A percentile compares a stretch with the other conserved stretches of the same genome.
These are phyloP conservation scores for Eucidaris tribuloides DNA, from an alignment of 35 echinoderm and acorn worm genomes.

Conservation along the genomic window DNA sequence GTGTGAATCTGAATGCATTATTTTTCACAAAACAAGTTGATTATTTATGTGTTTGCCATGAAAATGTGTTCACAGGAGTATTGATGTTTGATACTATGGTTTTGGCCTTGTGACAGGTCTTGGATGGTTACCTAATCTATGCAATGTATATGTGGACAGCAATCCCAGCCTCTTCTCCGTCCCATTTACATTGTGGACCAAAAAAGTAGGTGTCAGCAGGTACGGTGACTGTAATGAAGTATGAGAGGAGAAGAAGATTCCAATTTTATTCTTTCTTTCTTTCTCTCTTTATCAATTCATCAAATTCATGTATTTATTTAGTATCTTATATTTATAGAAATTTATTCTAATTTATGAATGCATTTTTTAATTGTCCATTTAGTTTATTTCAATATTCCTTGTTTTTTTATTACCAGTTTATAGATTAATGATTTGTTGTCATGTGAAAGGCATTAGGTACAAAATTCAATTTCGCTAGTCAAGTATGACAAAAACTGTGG, in stretches of 20 bases:
- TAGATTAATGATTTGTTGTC: too few species aligned
- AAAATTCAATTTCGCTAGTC: too few species aligned
- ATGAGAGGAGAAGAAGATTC: background rate
- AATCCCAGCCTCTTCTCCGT: slow-evolving; percentile 34
- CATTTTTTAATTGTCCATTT: background rate
- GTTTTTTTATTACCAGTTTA: too few species aligned
- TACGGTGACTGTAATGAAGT: background rate
- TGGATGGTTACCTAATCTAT: slow-evolving; percentile 27
- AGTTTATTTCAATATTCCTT: too few species aligned
- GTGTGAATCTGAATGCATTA: background rate
- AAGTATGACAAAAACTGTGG: too few species aligned
- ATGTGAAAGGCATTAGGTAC: too few species aligned
- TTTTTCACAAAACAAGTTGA: background rate
- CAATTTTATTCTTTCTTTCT: background rate
- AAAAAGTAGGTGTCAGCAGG: slow-evolving; percentile 50
- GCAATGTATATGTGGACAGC: slow-evolving; percentile 51
- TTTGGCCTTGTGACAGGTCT: slow-evolving; percentile 27
- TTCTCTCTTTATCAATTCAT: background rate
- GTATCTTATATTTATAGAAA: background rate
- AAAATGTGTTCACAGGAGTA: background rate
- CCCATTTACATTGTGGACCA: slow-evolving; percentile 60
- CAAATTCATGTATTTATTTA: background rate
- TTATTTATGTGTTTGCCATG: background rate
- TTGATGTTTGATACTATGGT: background rate
- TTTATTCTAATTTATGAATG: background rate